Evolutionary conservation across 2,797 vertebrate species (phyloP).

Genomic region (Ataeniobius toweri): DNA sequence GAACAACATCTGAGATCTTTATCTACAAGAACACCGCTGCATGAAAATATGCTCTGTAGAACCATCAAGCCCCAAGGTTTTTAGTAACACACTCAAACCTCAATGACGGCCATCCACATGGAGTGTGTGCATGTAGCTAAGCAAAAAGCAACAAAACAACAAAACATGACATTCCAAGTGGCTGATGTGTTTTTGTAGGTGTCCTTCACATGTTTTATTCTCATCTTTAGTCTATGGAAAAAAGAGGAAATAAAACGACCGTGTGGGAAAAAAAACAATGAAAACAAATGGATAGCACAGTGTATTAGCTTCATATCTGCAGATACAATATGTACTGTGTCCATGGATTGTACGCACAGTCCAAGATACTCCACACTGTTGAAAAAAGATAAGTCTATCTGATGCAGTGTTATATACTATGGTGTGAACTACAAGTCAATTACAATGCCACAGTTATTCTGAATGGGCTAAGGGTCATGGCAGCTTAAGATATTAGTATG

Average conservation of each 20-base stretch:
- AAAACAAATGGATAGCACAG: not conserved
- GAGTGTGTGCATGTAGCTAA: not conserved
- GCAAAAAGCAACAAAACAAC: not conserved
- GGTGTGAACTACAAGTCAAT: slow-evolving; percentile 70
- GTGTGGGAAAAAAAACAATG: not conserved
- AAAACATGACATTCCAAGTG: not conserved
- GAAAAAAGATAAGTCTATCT: slow-evolving; percentile 57
- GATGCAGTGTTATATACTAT: slow-evolving; percentile 67
- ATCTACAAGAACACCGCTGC: not conserved
- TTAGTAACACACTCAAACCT: not conserved
- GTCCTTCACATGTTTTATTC: not conserved
- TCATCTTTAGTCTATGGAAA: not conserved
- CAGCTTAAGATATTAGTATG: slow-evolving; percentile 76
- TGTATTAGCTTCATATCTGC: slow-evolving; percentile 19
- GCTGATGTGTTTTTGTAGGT: not conserved
- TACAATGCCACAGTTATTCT: slow-evolving; percentile 65
- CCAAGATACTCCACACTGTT: slow-evolving; percentile 26
- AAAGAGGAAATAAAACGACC: not conserved
- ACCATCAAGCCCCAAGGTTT: not conserved
- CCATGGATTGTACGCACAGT: not conserved
- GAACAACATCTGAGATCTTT: not conserved
- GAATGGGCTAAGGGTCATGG: slow-evolving; percentile 66
- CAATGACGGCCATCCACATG: not conserved
- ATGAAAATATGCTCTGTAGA: not conserved
- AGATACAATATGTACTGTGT: not conserved